Percentiles rank a stretch among this genome's conserved stretches.
phyloP scores from a whole-genome alignment of 2,888 invertebrate species.

The Buathra laborator region DNA sequence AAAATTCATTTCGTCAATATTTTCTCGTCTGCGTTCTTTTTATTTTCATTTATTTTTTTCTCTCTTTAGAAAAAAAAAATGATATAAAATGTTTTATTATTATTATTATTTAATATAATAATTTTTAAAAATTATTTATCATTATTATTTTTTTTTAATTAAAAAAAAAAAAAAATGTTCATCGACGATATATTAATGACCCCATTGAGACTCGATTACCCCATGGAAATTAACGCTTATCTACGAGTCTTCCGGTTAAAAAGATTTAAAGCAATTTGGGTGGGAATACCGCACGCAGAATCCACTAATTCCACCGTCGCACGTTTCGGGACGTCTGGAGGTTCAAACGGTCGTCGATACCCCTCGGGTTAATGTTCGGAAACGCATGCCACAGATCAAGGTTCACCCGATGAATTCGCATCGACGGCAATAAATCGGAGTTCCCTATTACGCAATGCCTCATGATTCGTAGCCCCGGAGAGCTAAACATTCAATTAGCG shows the following conservation, averaged over 20 bases:
- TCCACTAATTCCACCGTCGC: not conserved
- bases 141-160: not conserved
- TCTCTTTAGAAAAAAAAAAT: too few relatives aligned
- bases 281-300: not conserved
- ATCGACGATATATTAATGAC: not conserved
- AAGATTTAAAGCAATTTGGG: not conserved
- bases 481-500: conserved; percentile 85
- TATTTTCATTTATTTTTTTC: too few relatives aligned
- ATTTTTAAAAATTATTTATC: not conserved
- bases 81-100: too few relatives aligned
- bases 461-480: conserved; percentile 54
- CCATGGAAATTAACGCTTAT: not conserved
- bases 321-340: not conserved
- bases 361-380: not conserved
- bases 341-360: not conserved
- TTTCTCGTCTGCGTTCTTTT: too few relatives aligned
- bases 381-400: conserved; percentile 18
- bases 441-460: conserved; percentile 65
- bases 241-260: not conserved
- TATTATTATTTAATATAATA: too few relatives aligned
- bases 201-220: not conserved
- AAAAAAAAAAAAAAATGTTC: not conserved
- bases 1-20: too few relatives aligned
- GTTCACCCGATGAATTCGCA: conserved; percentile 40
- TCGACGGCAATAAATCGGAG: conserved; percentile 77